A percentile compares a stretch with the other conserved stretches of the same genome.
These are phyloP conservation scores for Chaetophractus vellerosus DNA, from an alignment of 2,797 vertebrate species.

Conservation along the genomic window DNA sequence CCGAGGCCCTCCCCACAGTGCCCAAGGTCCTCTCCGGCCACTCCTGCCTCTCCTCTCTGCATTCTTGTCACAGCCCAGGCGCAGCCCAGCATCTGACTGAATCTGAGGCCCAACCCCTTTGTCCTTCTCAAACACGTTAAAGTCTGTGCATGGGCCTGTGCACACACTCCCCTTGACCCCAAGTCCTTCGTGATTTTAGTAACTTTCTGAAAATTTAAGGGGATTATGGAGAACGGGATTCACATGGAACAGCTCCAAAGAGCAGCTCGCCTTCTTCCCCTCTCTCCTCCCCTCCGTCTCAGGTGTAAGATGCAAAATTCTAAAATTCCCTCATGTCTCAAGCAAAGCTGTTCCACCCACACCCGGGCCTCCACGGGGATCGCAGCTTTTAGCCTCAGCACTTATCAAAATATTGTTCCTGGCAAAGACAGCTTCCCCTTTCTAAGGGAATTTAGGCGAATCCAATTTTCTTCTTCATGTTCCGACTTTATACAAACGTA, in stretches of 20 bases:
- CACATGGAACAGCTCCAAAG: not conserved
- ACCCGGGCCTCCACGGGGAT: slow-evolving; percentile 64
- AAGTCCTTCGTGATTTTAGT: not conserved
- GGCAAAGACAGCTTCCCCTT: slow-evolving; percentile 76
- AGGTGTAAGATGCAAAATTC: slow-evolving; percentile 49
- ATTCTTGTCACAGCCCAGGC: not conserved
- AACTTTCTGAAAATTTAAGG: slow-evolving; percentile 28
- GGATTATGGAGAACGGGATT: not conserved
- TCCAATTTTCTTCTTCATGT: slow-evolving; percentile 1
- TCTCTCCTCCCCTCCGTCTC: not conserved
- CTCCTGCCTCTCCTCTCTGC: not conserved
- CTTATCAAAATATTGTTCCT: slow-evolving; percentile 83
- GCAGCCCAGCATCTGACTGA: not conserved
- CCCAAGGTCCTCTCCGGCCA: not conserved
- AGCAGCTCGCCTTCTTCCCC: not conserved
- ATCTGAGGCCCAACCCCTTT: not conserved
- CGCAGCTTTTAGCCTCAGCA: slow-evolving; percentile 73
- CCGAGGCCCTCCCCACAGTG: not conserved
- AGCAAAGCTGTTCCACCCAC: slow-evolving; percentile 70
- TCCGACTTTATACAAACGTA: not conserved
- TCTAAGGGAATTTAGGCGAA: slow-evolving; percentile 68
- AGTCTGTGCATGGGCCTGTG: not conserved
- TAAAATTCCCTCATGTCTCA: slow-evolving; percentile 55
- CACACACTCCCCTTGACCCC: not conserved
- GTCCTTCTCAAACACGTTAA: not conserved